Base-by-base conservation (phyloP, 2,888 invertebrate genomes). In the Limenitis camilla region DNA sequence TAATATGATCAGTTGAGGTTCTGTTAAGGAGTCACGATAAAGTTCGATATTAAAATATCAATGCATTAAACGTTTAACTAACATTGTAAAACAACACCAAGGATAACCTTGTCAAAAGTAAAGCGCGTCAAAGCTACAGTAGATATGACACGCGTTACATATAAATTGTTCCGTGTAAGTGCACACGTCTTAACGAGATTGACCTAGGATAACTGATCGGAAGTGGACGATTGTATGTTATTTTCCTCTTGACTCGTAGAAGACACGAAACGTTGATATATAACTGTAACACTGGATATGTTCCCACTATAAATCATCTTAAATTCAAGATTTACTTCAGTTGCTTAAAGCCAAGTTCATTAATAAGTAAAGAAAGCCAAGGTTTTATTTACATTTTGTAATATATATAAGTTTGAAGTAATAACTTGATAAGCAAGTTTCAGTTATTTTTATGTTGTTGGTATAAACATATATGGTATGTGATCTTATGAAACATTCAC, bases 201-300 rank as follows among this genome's bases (percentile, higher is more conserved):
- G 83, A 83, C 82, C 83, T 81, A 81, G 81, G 78, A 72, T 71
- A 71, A 69, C 68, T 66, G 74, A 72, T 76, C 81, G 84, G 84
- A 83, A 83, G 79, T 80, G 64, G 63, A 61, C 75, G 75, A 76
- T 82, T 82, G 75, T 71, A 54, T 68, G 68, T 77, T 70, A 79
- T 83, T 81, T 83, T 83, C 83, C 81, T 81, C 71, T 78, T 74
- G 69, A 69, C 66, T 71, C 62, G 66, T 70, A 66, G 65, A 69
- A 72, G 67, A 67, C 62, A 65, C 59, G 50, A 45, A 49, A 52
- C 64, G 43, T 32, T 33, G 63, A 63, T 57, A 44, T 32, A n/a
- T 35, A 44, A 33, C 28, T 5, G 63, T 59, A 27, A 55, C 35
- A 52, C 64, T 71, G 49, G 69, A 77, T 65, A 56, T 59, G 67